phyloP scores from a whole-genome alignment of 2,888 invertebrate species.

The Brachyptera risi region DNA sequence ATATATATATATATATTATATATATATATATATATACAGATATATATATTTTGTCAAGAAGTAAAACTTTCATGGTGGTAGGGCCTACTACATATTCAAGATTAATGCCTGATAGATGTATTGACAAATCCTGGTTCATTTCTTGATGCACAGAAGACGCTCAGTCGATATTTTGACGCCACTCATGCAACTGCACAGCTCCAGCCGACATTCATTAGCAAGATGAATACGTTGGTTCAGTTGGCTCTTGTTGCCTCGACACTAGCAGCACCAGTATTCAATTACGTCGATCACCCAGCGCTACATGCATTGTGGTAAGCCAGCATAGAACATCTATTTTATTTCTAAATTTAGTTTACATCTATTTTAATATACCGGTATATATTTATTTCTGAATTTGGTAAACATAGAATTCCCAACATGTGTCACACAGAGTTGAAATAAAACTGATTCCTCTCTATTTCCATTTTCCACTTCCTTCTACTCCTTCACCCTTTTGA shows the following conservation, averaged over 20 bases:
- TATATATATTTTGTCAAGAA: no score
- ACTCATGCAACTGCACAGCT: constrained; percentile 89
- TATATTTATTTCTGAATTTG: no score
- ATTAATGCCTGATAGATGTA: not conserved
- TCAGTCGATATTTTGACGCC: constrained; percentile 86
- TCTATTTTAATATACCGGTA: no score
- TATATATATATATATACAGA: no score
- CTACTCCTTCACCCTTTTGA: no score
- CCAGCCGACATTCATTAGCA: constrained; percentile 88
- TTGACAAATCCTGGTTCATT: not conserved
- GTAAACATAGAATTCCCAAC: no score
- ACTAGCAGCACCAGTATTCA: constrained; percentile 86
- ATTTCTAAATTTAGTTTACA: no score
- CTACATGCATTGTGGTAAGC: constrained; percentile 70
- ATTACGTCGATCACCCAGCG: constrained; percentile 74
- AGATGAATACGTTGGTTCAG: constrained; percentile 92
- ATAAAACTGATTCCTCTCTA: no score
- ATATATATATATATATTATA: no score
- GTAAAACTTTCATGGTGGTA: not conserved
- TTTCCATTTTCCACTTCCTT: no score
- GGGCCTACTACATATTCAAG: not conserved
- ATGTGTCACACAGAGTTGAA: no score
- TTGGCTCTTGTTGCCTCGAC: constrained; percentile 79
- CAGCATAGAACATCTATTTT: constrained; percentile 1
- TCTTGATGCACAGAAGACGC: constrained; percentile 61